Percentiles rank a stretch among this genome's conserved stretches.
phyloP scores from a whole-genome alignment of 2,888 invertebrate species.

The Dioctria rufipes region DNA sequence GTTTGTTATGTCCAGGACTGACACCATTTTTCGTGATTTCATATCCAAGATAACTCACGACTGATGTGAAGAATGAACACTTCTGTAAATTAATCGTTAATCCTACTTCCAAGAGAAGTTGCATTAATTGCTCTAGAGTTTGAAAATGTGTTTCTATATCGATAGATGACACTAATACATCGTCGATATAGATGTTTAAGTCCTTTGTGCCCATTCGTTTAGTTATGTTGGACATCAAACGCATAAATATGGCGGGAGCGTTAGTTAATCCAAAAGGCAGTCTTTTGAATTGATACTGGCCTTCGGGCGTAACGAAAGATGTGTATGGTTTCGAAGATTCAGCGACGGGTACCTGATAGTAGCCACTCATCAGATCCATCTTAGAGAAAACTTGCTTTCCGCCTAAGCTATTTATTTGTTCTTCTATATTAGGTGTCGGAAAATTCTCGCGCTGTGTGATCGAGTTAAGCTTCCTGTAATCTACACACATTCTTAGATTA shows the following conservation, averaged over 20 bases:
- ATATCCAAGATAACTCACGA: slow-evolving; percentile 17
- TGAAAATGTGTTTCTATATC: neutral
- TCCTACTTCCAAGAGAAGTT: neutral
- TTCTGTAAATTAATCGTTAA: slow-evolving; percentile 28
- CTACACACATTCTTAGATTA: neutral
- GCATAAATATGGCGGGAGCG: slow-evolving; percentile 5
- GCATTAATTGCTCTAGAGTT: neutral
- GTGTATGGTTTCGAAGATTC: neutral
- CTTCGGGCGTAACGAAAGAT: neutral
- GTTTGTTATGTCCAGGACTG: slow-evolving; percentile 1
- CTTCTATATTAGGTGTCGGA: slow-evolving; percentile 58
- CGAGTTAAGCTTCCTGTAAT: neutral
- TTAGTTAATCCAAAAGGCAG: slow-evolving; percentile 30
- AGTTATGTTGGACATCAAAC: slow-evolving; percentile 7
- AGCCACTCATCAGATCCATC: slow-evolving; percentile 49
- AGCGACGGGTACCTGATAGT: slow-evolving; percentile 43
- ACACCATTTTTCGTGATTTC: neutral
- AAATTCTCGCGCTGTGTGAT: slow-evolving; percentile 57
- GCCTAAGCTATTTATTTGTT: slow-evolving; percentile 53
- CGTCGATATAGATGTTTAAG: neutral
- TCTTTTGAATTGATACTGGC: slow-evolving; percentile 22
- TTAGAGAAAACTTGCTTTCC: slow-evolving; percentile 32
- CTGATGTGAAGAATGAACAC: neutral
- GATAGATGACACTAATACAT: neutral
- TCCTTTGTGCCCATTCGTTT: slow-evolving; percentile 5